Percentiles rank a stretch among this genome's conserved stretches.
phyloP scores from a whole-genome alignment of 2,888 invertebrate genomes.

The Brenthis ino region DNA sequence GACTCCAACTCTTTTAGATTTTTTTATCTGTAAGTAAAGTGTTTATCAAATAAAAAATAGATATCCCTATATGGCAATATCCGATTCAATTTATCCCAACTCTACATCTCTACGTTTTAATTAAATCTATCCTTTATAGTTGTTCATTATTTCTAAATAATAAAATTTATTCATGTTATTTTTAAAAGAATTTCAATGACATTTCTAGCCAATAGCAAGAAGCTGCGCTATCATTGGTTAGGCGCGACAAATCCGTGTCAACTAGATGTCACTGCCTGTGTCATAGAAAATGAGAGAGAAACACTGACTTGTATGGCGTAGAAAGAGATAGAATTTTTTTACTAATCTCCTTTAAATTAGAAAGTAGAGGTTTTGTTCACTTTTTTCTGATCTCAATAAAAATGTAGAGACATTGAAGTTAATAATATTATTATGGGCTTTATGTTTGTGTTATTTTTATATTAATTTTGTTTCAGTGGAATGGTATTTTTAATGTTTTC shows the following conservation, averaged over 20 bases:
- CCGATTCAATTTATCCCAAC: too few relatives aligned
- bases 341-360: conserved; percentile 13
- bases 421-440: too few relatives aligned
- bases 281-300: conserved; percentile 12
- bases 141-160: neutral
- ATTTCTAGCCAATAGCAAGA: conserved; percentile 59
- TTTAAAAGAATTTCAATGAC: conserved; percentile 44
- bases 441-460: too few relatives aligned
- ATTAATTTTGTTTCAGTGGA: too few relatives aligned
- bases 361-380: conserved; percentile 1
- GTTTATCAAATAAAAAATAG: too few relatives aligned
- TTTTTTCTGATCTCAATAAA: neutral
- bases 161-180: neutral
- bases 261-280: conserved; percentile 67
- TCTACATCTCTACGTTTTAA: neutral
- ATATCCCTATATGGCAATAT: too few relatives aligned
- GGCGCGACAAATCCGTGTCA: conserved; percentile 42
- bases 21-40: too few relatives aligned
- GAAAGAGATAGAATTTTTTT: neutral
- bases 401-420: neutral
- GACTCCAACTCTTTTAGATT: too few relatives aligned
- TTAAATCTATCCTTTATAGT: neutral
- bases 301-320: neutral
- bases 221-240: conserved; percentile 58
- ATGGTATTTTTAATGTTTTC: too few relatives aligned